Evolutionary conservation across 2,113 vertebrate species (phyloP).

Genomic region (Notechis scutatus): DNA sequence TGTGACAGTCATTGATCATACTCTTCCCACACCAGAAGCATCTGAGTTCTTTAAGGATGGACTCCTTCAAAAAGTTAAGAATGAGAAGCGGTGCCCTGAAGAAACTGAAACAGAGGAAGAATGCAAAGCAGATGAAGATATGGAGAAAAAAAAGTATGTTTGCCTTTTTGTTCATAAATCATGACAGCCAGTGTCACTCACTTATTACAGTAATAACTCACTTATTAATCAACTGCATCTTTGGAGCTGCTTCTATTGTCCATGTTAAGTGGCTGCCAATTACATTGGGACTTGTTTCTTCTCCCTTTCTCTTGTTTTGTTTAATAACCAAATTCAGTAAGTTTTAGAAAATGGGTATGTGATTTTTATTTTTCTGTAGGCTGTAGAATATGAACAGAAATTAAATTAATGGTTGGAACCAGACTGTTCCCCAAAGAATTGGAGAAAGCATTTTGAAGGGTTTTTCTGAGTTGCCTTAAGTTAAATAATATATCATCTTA

Average conservation of each 20-base stretch:
- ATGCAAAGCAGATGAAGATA: constrained; percentile 31
- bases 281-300: neutral
- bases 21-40: constrained; percentile 84
- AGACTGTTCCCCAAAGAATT: neutral
- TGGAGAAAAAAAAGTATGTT: constrained; percentile 64
- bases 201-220: neutral
- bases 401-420: neutral
- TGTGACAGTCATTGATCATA: constrained; percentile 82
- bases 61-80: constrained; percentile 59
- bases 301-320: neutral
- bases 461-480: neutral
- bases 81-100: constrained; percentile 61
- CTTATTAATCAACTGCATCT: neutral
- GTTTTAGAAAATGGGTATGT: neutral
- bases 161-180: neutral
- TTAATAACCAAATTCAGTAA: neutral
- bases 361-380: neutral
- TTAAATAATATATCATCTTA: neutral
- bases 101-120: constrained; percentile 56
- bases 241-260: neutral
- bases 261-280: neutral
- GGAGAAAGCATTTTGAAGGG: neutral
- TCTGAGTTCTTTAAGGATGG: constrained; percentile 78
- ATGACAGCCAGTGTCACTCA: neutral
- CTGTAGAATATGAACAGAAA: neutral